Conservation (phyloP, 2,113 vertebrate species). For the Anthoscopus minutus region DNA sequence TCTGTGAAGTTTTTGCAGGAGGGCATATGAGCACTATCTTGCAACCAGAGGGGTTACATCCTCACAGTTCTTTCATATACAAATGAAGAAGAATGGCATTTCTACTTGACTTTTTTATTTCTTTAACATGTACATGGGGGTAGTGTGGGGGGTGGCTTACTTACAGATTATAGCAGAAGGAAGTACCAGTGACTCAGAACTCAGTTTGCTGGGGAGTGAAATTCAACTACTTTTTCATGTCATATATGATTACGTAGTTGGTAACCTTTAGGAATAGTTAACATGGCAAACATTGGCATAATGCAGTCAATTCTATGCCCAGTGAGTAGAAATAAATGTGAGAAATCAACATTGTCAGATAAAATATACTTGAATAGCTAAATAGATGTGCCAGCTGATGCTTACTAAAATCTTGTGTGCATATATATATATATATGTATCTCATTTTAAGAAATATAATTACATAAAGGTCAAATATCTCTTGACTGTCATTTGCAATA, state of each 20-base stretch:
- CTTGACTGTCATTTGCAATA: neutral
- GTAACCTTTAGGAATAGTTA: constrained; percentile 71
- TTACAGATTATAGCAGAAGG: constrained; percentile 59
- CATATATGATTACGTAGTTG: constrained; percentile 50
- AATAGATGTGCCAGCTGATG: constrained; percentile 16
- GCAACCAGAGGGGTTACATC: neutral
- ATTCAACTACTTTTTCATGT: constrained; percentile 51
- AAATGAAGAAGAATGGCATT: constrained; percentile 15
- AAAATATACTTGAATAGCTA: constrained; percentile 56
- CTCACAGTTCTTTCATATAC: neutral
- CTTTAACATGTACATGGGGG: neutral
- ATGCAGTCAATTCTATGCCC: constrained; percentile 51
- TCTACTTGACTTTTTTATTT: neutral
- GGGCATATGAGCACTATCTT: neutral
- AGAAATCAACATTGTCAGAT: constrained; percentile 60
- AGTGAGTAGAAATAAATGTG: constrained; percentile 67
- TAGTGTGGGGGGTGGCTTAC: neutral
- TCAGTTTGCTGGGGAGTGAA: constrained; percentile 53
- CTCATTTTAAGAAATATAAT: neutral
- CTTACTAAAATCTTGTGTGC: neutral
- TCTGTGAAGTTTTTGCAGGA: constrained; percentile 33
- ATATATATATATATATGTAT: neutral
- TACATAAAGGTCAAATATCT: neutral
- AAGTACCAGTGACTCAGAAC: constrained; percentile 55
- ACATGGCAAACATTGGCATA: constrained; percentile 63